Base-by-base conservation (phyloP, 2,797 vertebrate species). In the Psittacula echo region DNA sequence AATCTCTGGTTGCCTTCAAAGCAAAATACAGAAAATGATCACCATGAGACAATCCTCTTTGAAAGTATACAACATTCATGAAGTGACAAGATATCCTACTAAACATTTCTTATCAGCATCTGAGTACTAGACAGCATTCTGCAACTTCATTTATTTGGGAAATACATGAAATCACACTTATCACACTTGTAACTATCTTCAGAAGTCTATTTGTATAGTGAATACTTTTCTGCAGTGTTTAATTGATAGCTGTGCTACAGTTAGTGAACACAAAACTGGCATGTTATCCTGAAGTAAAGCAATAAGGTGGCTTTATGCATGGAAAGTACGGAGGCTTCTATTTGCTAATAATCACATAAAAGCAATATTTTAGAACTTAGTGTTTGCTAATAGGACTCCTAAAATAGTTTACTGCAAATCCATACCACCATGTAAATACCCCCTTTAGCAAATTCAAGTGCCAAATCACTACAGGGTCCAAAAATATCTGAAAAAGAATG, bases 321-420 rank as follows among this genome's bases (percentile, higher is more conserved):
- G 84, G 95, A 95, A 95, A 97, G 86, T 96, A 97, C 4, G 27
- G 77, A 97, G 97, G 94, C 95, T 97, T 96, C 96, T 97, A 97
- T 93, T 92, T 89, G 78, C 97, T 97, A 97, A 93, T 96, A 96
- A 94, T 88, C 88, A 94, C 97, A 37, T 37, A 37, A 37, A 37
- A 98, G 98, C 98, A 98, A 81, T 97, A 97, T 82, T 96, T 97
- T 94, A 97, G 93, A 97, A 97, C 97, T 98, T 98, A 98, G 98
- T 98, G 98, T 98, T 98, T 97, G 96, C 98, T 98, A 97, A 95
- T 83, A 97, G 90, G 90, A 97, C 81, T 96, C 93, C 97, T 97
- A 98, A 68, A 97, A 98, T 94, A 95, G 87, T 97, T 97, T 96
- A 97, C 95, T 97, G 98, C 79, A 90, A 89, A 93, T 67, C 89